A percentile compares a stretch with the other conserved stretches of the same genome.
phyloP scores from a whole-genome alignment of 2,797 vertebrate genomes.

The Hipposideros larvatus region DNA sequence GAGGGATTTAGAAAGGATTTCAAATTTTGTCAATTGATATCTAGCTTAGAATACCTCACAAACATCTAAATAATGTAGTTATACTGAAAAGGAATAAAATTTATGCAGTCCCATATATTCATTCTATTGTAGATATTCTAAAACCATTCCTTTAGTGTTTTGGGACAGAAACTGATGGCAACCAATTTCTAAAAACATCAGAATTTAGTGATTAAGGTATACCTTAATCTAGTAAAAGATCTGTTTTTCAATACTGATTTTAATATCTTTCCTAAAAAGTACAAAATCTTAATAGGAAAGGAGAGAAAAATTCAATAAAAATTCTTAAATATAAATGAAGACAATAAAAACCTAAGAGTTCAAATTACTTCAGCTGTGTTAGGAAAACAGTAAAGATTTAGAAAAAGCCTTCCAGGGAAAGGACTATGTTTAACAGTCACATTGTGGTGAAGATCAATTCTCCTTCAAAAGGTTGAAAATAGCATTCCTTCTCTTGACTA shows the following conservation, averaged over 20 bases:
- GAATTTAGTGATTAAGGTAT: not conserved
- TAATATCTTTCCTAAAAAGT: conserved; percentile 24
- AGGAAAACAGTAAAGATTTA: conserved; percentile 30
- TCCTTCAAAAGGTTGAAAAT: not conserved
- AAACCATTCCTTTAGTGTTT: conserved; percentile 2
- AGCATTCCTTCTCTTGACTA: conserved; percentile 33
- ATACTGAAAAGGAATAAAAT: not conserved
- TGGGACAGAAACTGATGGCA: not conserved
- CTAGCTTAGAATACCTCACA: not conserved
- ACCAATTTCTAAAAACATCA: not conserved
- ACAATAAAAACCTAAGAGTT: conserved; percentile 33
- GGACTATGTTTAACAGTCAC: not conserved
- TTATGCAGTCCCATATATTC: not conserved
- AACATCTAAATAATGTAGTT: not conserved
- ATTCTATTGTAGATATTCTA: conserved; percentile 11
- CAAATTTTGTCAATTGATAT: not conserved
- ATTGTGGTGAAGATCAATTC: conserved; percentile 26
- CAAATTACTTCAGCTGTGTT: not conserved
- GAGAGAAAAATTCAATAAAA: not conserved
- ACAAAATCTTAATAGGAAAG: conserved; percentile 40
- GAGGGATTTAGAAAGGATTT: not conserved
- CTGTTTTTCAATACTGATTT: conserved; percentile 28
- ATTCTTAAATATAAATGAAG: not conserved
- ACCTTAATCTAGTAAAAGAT: conserved; percentile 41
- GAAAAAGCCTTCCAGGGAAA: not conserved